A percentile compares a stretch with the other conserved stretches of the same genome.
These are phyloP conservation scores for Melangyna quadrimaculata DNA, from an alignment of 2,888 invertebrate species.

Conservation along the genomic window DNA sequence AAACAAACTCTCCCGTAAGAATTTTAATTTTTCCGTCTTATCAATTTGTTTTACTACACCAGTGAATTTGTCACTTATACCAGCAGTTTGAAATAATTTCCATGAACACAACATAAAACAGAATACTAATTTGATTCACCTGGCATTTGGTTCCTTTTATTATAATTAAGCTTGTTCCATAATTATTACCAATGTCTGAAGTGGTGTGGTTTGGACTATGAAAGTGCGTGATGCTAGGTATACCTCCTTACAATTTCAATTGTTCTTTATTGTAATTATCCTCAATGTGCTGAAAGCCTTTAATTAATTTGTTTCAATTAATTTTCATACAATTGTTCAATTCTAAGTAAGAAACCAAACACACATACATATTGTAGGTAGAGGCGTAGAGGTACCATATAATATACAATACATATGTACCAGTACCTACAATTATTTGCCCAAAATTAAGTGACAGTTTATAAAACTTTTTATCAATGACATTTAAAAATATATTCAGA, in stretches of 20 bases:
- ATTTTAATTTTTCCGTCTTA: not conserved
- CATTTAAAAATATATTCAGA: not conserved
- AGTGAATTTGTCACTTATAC: not conserved
- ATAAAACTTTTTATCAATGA: not conserved
- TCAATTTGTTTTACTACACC: not conserved
- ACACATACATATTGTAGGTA: no score
- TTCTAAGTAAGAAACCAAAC: not conserved
- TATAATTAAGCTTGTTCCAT: slow-evolving; percentile 21
- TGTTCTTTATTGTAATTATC: slow-evolving; percentile 37
- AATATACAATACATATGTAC: no score
- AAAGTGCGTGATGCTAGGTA: slow-evolving; percentile 44
- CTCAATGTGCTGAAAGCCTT: slow-evolving; percentile 52
- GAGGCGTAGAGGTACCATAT: no score
- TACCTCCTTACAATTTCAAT: slow-evolving; percentile 30
- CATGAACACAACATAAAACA: not conserved
- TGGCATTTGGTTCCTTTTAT: slow-evolving; percentile 16
- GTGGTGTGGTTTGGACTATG: not conserved
- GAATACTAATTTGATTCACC: slow-evolving; percentile 26
- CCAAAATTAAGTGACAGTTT: not conserved
- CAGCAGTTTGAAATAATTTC: not conserved
- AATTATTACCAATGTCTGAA: slow-evolving; percentile 32
- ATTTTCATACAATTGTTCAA: slow-evolving; percentile 39
- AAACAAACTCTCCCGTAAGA: not conserved
- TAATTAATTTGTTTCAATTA: slow-evolving; percentile 67
- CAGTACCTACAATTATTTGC: no score